Base-by-base conservation (phyloP, 2,113 vertebrate species). In the Calypte anna region DNA sequence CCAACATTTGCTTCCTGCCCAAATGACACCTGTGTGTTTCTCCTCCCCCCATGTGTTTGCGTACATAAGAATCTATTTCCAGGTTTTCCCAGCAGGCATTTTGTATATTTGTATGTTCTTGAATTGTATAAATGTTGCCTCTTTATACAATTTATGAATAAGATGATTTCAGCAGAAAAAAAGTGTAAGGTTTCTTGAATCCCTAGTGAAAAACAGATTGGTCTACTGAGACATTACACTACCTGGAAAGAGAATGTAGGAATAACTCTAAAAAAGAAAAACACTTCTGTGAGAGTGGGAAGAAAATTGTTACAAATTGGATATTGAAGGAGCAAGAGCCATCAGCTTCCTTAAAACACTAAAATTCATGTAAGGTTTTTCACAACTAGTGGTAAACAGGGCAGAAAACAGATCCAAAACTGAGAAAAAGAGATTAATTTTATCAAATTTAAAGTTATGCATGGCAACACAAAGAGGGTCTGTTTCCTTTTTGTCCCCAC, bases 11-110 rank as follows among this genome's bases (percentile, higher is more conserved):
- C 82, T 61, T 76, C 93, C 93, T 51, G 91, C 74, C 78, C 73
- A 7, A 86, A 55, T 2, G 36, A 38, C 96, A 96, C 91, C 93
- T 94, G 93, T 3, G 57, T 57, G 46, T 80, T 51, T 66, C 87
- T 85, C 57, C 51, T 4, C 46, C 1, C 89, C 84, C 91, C 87
- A 21, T 16, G 21, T 27, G 30, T 48, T n/a, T 33, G 59, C 6
- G 13, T 61, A 70, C 63, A n/a, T 31, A 7, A 28, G 27, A 1
- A 10, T 24, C 80, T 61, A 54, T 46, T 87, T 33, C 51, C 61
- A 82, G 96, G 28, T 8, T 33, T 43, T 51, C 74, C 59, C 91
- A 80, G 57, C 36, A 50, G 75, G 93, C 48, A 63, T 18, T 70
- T 51, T 27, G 67, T 36, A 7, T 36, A 69, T 48, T 48, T 48